Evolutionary conservation across 2,113 vertebrate genomes (phyloP), one percentile per base, ranked within the genome.

Genomic region (Archilochus colubris): DNA sequence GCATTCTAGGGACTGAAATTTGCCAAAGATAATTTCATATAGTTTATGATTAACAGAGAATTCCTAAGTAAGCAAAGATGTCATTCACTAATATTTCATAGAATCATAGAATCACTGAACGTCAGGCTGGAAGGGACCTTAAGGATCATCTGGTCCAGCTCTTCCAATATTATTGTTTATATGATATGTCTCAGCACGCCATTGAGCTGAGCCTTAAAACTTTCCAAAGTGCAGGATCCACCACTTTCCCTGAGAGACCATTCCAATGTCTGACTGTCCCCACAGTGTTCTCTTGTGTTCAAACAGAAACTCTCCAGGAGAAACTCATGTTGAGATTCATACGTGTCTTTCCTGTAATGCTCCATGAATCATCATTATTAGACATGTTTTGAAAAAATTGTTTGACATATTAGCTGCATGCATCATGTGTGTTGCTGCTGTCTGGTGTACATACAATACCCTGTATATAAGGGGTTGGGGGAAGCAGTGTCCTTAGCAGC

Each of bases 401-500:
- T 58, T 36, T 28, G 27, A 36, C 63, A 22, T 27, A 30, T 23
- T 6, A 46, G 27, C 50, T 38, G 10, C 50, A 14, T 5, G 27
- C 22, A 24, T 25, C 40, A 33, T 4, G 5, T 2, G 10, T 25
- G 18, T 50, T 43, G 22, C n/a, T 53, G 9, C 40, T 81, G 19
- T 46, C 30, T 5, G 8, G 55, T 16, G 33, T 28, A 25, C 33
- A 15, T 22, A 33, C 0, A 0, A 44, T 27, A 30, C 4, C 8
- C 21, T 10, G 17, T 1, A 0, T 10, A 20, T 1, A 2, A 46
- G 62, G 24, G 9, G 2, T 3, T 4, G 20, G 48, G 28, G 21
- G 58, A 21, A 73, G 24, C 16, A 24, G 53, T 12, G 48, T 8
- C 5, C 24, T 44, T 33, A 25, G 54, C 14, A 40, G 3, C 21